Evolutionary conservation across 2,797 vertebrate genomes (phyloP).

Genomic region (Momotus momota): DNA sequence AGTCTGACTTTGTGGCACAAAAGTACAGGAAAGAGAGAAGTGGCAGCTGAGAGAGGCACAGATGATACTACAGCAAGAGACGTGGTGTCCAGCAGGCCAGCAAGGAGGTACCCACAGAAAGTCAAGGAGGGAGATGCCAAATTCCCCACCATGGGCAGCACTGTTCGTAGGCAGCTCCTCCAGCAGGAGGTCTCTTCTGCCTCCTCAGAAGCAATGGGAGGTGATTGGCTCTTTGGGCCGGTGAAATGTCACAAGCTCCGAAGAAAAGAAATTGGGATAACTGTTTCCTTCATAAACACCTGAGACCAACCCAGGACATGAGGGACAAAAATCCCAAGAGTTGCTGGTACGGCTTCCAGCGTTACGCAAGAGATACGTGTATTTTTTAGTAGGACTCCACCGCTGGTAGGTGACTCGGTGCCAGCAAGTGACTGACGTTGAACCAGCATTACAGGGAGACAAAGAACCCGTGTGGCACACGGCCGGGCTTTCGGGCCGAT

Average conservation of each 20-base stretch:
- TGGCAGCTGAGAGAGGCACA: not conserved
- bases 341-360: not conserved
- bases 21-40: not conserved
- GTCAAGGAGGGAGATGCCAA: not conserved
- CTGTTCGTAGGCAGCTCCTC: not conserved
- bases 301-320: not conserved
- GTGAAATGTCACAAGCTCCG: not conserved
- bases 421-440: conserved; percentile 40
- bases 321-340: not conserved
- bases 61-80: not conserved
- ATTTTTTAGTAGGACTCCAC: not conserved
- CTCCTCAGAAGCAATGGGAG: not conserved
- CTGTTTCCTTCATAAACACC: not conserved
- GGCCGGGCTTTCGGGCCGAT: not conserved
- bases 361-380: not conserved
- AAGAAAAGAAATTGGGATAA: not conserved
- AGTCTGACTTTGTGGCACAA: not conserved
- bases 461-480: conserved; percentile 27
- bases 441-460: conserved; percentile 25
- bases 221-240: not conserved
- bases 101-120: not conserved
- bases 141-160: not conserved
- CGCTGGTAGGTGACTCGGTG: conserved; percentile 3
- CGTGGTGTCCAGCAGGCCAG: not conserved
- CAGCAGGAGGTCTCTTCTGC: not conserved